Base-by-base conservation (phyloP, 2,113 vertebrate genomes). In the Acanthisitta chloris region DNA sequence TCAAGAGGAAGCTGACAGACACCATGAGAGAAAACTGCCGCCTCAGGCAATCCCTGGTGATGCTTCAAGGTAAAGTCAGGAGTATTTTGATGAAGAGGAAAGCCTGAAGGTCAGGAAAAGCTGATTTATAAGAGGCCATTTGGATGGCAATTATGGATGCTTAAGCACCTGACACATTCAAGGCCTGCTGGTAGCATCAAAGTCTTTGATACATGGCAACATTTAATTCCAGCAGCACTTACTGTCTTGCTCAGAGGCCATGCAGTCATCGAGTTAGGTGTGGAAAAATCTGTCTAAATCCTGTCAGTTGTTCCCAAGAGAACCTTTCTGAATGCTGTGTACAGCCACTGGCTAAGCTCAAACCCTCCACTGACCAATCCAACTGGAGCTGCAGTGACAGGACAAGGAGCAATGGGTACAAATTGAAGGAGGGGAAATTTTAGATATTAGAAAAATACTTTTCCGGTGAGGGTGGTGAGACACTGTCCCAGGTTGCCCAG, bases 11-110 rank as follows among this genome's bases (percentile, higher is more conserved):
- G 73, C 91, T 98, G 70, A 92, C 90, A n/a, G 97, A 97, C 34
- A 97, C 94, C 33, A 89, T 91, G 82, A 98, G 96, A 87, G 98
- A 98, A 92, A 98, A 98, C 61, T 97, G 98, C 72, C 97, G 97
- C 36, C 95, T 98, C 15, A 94, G 98, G 76, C 97, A 98, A 87
- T 98, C 98, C 71, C 91, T 98, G 82, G 97, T 98, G 81, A 97
- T 97, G 97, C 97, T 98, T 83, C 98, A 98, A 98, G 97, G 98
- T 98, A 97, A 97, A 90, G 71, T 36, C 45, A 31, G 78, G 70
- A 51, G 1, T 69, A 46, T 90, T 95, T 52, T 81, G 80, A 90
- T 86, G 40, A 94, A 93, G 86, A 66, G 34, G 36, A 82, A 78
- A 93, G 46, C 45, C 69, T 48, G 38, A 89, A 74, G 58, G 71